Base-by-base conservation (phyloP, 1,140 invertebrate species). In the Meloidogyne chitwoodi region DNA sequence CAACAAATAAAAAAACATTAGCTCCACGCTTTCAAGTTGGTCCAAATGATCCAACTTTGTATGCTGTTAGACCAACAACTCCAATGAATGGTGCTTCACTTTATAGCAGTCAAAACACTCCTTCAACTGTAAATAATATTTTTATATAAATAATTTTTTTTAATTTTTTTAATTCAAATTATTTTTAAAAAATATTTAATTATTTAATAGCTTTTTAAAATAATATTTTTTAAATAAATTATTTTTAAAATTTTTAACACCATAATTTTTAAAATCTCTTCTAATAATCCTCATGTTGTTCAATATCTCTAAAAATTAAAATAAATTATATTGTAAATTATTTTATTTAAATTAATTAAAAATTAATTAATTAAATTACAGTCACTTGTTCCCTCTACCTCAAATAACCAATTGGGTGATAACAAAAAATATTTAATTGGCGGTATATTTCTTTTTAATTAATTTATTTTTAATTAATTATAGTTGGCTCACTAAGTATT, bases 61-160 rank as follows among this genome's bases (percentile, higher is more conserved):
- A 56, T 63, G 70, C 70, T 4, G 70, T 72, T 14, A 72, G 70
- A 22, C 70, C 70, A 16, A 72, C 70, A 31, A 72, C 70, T 16
- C 70, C 70, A 34, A 72, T 72, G 70, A 72, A 72, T 27, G 70
- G 70, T n/a, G 64, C 64, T 66, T 38, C n/a, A 19, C 64, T 22
- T 10, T 62, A 61, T 26, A 22, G 34, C 14, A n/a, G 22, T 12
- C 44, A 44, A 72, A 72, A 31, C 34, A 69, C 41, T 69, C 44
- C 68, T 19, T 56, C 68, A 19, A n/a, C 44, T 56, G 70, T 72
- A 34, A 26, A 61, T 56, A 6, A 62, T 48, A 38, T 19, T 48
- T 48, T 48, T 31, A 48, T 5, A 41, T 24, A 68, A 68, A 66
- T 19, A 66, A 66, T 66, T 66, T 66, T 24, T 24, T 29, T 16